phyloP scores from a whole-genome alignment of 2,888 invertebrate species.

The Lysandra bellargus region DNA sequence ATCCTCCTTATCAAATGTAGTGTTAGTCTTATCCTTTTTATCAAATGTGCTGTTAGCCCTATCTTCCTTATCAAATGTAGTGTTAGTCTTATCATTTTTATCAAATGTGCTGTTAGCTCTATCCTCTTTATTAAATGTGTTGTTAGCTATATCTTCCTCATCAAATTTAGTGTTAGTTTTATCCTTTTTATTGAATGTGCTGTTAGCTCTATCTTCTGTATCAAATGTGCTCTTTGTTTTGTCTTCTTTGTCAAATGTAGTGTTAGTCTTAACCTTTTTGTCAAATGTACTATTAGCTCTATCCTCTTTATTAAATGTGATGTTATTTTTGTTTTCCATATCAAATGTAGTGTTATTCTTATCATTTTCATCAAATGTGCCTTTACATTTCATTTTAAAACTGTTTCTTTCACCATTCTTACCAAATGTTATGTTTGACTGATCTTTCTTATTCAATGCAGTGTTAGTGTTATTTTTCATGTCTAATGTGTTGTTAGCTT shows the following conservation, averaged over 20 bases:
- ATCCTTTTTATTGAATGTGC: conserved; percentile 33
- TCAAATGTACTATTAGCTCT: conserved; percentile 38
- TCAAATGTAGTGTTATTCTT: conserved; percentile 38
- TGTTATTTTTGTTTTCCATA: conserved; percentile 8
- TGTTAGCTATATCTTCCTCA: conserved; percentile 41
- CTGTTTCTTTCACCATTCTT: neutral
- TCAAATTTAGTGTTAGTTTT: conserved; percentile 41
- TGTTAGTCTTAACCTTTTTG: neutral
- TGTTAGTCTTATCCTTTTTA: conserved; percentile 18
- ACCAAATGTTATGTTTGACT: conserved; percentile 3
- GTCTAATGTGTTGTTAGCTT: neutral
- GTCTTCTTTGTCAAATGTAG: too few relatives aligned
- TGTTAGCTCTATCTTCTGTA: neutral
- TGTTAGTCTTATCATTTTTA: conserved; percentile 33
- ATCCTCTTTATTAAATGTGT: neutral
- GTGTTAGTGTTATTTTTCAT: conserved; percentile 25
- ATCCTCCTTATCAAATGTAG: neutral
- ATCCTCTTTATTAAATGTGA: conserved; percentile 33
- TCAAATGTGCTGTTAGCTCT: conserved; percentile 32
- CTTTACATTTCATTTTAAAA: too few relatives aligned
- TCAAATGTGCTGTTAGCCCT: neutral
- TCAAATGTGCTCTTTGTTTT: neutral
- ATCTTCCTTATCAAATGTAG: conserved; percentile 29
- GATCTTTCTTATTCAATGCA: conserved; percentile 5
- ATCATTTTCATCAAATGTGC: conserved; percentile 35